Percentiles rank a stretch among this genome's conserved stretches.
Evolutionary conservation across 2,888 invertebrate species (phyloP).

Genomic region (Drosophila neonasuta): DNA sequence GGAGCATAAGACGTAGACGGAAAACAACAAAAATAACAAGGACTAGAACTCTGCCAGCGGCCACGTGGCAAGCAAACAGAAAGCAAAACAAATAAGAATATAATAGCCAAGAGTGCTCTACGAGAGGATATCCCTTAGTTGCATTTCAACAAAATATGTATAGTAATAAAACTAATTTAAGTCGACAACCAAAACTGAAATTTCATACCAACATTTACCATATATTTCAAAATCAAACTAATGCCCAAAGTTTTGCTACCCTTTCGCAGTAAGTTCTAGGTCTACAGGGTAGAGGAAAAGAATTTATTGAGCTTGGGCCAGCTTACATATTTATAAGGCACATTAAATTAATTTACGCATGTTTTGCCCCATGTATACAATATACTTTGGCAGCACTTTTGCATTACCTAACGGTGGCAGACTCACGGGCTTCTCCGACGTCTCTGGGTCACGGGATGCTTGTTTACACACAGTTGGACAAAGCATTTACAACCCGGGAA

Average conservation of each 20-base stretch:
- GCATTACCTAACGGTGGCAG: conserved; percentile 27
- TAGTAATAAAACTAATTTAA: neutral
- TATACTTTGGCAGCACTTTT: conserved; percentile 32
- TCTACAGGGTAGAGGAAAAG: conserved; percentile 42
- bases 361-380: conserved; percentile 62
- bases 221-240: neutral
- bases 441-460: conserved; percentile 20
- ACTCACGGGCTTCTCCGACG: neutral
- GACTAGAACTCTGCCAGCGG: conserved; percentile 47
- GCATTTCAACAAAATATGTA: neutral
- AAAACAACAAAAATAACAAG: conserved; percentile 33
- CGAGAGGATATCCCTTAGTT: conserved; percentile 17
- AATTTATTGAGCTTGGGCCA: conserved; percentile 67
- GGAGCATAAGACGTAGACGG: conserved; percentile 21
- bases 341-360: conserved; percentile 78
- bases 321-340: conserved; percentile 76
- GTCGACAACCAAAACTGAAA: neutral
- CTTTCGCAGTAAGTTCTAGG: neutral
- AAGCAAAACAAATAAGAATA: conserved; percentile 39
- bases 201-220: neutral
- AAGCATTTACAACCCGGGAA: conserved; percentile 28
- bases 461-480: conserved; percentile 7
- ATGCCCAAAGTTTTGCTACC: neutral
- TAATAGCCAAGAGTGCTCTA: conserved; percentile 4
- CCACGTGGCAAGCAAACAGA: conserved; percentile 59